phyloP scores from a whole-genome alignment of 2,797 vertebrate species.

The Pempheris klunzingeri region DNA sequence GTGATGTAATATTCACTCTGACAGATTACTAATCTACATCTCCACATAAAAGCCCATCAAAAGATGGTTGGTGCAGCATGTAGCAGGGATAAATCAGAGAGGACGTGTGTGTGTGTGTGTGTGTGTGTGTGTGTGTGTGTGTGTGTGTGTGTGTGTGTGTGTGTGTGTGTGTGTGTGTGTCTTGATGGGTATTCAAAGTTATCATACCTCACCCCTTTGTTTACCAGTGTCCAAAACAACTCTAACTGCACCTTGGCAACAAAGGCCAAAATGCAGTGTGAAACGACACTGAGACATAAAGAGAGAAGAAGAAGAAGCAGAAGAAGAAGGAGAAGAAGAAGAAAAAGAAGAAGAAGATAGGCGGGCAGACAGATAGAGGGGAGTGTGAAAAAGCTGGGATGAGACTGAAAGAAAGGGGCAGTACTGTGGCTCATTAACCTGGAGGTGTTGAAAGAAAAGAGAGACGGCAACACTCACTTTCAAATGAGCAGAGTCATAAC shows the following conservation, averaged over 20 bases:
- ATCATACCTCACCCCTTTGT: slow-evolving; percentile 63
- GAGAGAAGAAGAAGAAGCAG: slow-evolving; percentile 12
- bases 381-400: slow-evolving; percentile 60
- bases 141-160: slow-evolving; percentile 25
- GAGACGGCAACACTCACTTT: slow-evolving; percentile 69
- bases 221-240: slow-evolving; percentile 73
- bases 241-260: slow-evolving; percentile 72
- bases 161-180: slow-evolving; percentile 25
- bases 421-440: slow-evolving; percentile 78
- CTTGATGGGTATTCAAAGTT: slow-evolving; percentile 48
- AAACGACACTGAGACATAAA: slow-evolving; percentile 63
- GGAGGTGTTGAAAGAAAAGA: slow-evolving; percentile 60
- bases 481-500: slow-evolving; percentile 74
- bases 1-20: slow-evolving; percentile 71
- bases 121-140: slow-evolving; percentile 21
- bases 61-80: slow-evolving; percentile 36
- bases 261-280: slow-evolving; percentile 70
- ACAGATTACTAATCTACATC: slow-evolving; percentile 70
- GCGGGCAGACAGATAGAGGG: slow-evolving; percentile 65
- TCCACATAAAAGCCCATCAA: slow-evolving; percentile 64
- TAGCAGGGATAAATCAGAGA: slow-evolving; percentile 51
- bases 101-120: slow-evolving; percentile 14
- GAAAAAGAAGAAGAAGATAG: slow-evolving; percentile 22
- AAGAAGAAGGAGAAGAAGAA: slow-evolving; percentile 21
- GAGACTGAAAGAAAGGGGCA: slow-evolving; percentile 63